Evolutionary conservation across 1,140 invertebrate species (phyloP).

Genomic region (Brevipalpus yothersi): DNA sequence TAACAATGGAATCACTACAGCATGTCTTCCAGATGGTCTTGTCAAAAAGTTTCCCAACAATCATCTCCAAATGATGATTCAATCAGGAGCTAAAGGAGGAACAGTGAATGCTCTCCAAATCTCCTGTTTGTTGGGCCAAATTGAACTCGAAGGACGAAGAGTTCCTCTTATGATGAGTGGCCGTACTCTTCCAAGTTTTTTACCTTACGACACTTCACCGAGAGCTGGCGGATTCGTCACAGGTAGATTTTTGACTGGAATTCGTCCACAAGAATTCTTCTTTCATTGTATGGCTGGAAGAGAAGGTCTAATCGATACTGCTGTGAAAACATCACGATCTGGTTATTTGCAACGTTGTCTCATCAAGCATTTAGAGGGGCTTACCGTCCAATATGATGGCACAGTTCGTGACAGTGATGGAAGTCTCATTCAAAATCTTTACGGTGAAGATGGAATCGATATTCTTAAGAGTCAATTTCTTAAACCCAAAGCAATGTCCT

Average conservation of each 20-base stretch:
- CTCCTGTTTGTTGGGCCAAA: constrained; percentile 84
- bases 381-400: constrained; percentile 67
- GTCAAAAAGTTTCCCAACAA: constrained; percentile 71
- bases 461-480: constrained; percentile 64
- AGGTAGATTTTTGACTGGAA: constrained; percentile 86
- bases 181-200: constrained; percentile 71
- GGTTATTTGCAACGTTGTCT: constrained; percentile 94
- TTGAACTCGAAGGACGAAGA: constrained; percentile 89
- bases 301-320: constrained; percentile 52
- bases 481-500: constrained; percentile 46
- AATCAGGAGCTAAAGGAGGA: constrained; percentile 93
- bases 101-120: constrained; percentile 90
- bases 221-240: constrained; percentile 87
- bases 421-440: constrained; percentile 81
- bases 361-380: constrained; percentile 89
- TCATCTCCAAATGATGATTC: constrained; percentile 90
- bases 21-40: constrained; percentile 50
- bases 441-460: constrained; percentile 94
- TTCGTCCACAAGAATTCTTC: constrained; percentile 91
- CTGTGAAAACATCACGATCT: constrained; percentile 71
- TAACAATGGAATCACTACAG: constrained; percentile 69
- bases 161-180: constrained; percentile 85
- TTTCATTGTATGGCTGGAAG: constrained; percentile 99
- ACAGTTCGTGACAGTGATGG: constrained; percentile 86
- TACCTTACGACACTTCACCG: constrained; percentile 65